Evolutionary conservation across 2,888 invertebrate genomes (phyloP), one percentile per base, ranked within the genome.

Genomic region (Polyploca ridens): DNA sequence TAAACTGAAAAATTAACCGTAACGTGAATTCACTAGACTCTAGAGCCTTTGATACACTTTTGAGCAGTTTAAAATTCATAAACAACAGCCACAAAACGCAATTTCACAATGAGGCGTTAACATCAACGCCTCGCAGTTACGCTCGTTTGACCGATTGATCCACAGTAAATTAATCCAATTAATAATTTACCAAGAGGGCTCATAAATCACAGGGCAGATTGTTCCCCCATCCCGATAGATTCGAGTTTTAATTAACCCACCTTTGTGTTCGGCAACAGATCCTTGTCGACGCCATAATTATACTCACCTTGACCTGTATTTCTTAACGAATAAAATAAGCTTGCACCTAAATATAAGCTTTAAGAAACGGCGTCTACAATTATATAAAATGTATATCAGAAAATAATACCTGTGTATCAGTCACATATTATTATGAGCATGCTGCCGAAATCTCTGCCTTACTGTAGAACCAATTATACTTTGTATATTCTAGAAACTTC

Each of bases 131-230:
- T 19, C 41, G 16, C 41, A n/a, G 11, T 7, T 19, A 61, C 61
- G 19, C 13, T 41, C 61, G 61, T 60, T 61, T 44, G 61, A 41
- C 49, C 62, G 19, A 41, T 61, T 58, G 58, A 63, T 66, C 63
- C 58, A 65, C 60, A 58, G 64, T 64, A 66, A 66, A 66, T 66
- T 66, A 68, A 70, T 69, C 63, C 65, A 64, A 69, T 71, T 69
- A 71, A 71, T 69, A 66, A 71, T 71, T 67, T 62, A 60, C 64
- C 64, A 63, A 54, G 65, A 65, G 59, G 63, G 41, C 63, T 62
- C 44, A 72, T 73, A 70, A 73, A 73, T 71, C 71, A 66, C 61
- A 33, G 62, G 44, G 58, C 60, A 60, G 63, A 63, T 62, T 62
- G 38, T 5, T n/a, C 19, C 49, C 57, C 41, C 63, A 49, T 35